Base-by-base conservation (phyloP, 2,888 invertebrate species). In the Elegia similella region DNA sequence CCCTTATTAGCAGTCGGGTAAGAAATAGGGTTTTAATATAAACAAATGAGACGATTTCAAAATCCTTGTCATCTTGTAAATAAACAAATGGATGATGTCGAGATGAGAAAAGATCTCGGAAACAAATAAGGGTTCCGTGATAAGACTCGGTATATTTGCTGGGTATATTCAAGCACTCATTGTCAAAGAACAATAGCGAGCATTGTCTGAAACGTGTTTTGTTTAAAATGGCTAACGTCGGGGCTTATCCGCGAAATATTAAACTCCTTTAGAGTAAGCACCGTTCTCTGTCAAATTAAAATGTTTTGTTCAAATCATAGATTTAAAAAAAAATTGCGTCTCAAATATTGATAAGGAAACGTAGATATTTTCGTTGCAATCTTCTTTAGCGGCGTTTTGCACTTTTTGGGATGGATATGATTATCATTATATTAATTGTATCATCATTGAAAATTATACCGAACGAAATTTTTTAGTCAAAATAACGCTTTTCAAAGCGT, bases 71-170 rank as follows among this genome's bases (percentile, higher is more conserved):
- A 46, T 34, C 34, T 50, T 16, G 16, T 16, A n/a, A 50, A 13
- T 50, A 17, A 50, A 50, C 50, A 50, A 53, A 53, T 72, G 73
- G 69, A 72, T 70, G 72, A 75, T 76, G 70, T 75, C 69, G 76
- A 82, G 74, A 76, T 76, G 75, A 78, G 73, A 80, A 81, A 78
- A 80, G 80, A 84, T 83, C 78, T 74, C 69, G 68, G 74, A 75
- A 82, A 82, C 86, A 86, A 87, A 86, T 85, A 82, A 82, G 81
- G 80, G 76, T 72, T 73, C 72, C 64, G 71, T 66, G 85, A 86
- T 86, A 86, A 86, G 83, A 76, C 79, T 80, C 76, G 71, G 78
- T 79, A 80, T n/a, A n/a, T n/a, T n/a, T n/a, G n/a, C n/a, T n/a
- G n/a, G n/a, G n/a, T n/a, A n/a, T 74, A 81, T 78, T 81, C 75